Conservation (phyloP, 2,888 invertebrate species). For the Teleogryllus oceanicus region DNA sequence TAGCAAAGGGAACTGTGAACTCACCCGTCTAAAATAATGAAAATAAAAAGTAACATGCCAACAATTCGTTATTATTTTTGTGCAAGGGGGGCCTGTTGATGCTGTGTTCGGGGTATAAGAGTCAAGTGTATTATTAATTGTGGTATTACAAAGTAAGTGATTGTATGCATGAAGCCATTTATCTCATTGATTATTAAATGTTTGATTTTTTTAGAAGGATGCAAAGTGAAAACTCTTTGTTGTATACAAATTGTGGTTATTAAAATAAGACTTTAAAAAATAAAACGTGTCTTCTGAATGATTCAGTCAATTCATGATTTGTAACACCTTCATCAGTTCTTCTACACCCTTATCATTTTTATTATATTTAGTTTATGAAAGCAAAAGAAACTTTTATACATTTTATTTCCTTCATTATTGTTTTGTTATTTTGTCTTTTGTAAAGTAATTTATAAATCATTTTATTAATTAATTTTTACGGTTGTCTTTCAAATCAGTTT, state of each 20-base stretch:
- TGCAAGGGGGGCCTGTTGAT: constrained; percentile 31
- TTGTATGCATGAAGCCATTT: constrained; percentile 34
- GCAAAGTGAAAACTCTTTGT: constrained; percentile 35
- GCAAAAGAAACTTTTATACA: not conserved
- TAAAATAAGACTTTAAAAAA: constrained; percentile 33
- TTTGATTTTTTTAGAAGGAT: constrained; percentile 36
- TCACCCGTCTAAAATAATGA: not conserved
- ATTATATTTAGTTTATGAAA: not conserved
- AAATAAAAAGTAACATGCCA: constrained; percentile 12
- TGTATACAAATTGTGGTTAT: constrained; percentile 38
- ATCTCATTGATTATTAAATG: constrained; percentile 36
- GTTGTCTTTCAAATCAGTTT: constrained; percentile 38
- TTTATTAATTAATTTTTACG: constrained; percentile 28
- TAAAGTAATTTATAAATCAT: constrained; percentile 30
- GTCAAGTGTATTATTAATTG: constrained; percentile 25
- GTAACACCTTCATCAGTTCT: not conserved
- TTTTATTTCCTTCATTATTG: not conserved
- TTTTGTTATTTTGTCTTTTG: not conserved
- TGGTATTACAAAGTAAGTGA: constrained; percentile 30
- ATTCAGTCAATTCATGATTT: constrained; percentile 22
- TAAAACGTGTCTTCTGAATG: constrained; percentile 19
- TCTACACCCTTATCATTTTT: not conserved
- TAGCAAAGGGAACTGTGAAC: not conserved
- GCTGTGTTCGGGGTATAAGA: constrained; percentile 32
- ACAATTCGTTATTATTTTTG: constrained; percentile 28